Evolutionary conservation across 2,888 invertebrate genomes (phyloP).

Genomic region (Drosophila limbata): DNA sequence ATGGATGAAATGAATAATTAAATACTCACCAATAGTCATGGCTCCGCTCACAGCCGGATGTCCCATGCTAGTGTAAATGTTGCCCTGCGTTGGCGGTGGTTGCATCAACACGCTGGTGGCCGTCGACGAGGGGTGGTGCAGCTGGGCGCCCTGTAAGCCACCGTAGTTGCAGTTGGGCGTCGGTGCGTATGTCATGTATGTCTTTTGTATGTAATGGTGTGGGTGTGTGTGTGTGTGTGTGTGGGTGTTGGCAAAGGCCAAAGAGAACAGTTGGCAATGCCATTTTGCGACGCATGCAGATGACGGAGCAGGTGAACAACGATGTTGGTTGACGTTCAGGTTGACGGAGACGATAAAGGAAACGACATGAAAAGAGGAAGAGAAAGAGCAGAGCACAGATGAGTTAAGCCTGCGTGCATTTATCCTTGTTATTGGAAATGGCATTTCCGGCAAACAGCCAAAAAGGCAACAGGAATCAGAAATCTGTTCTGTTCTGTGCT

Average conservation of each 20-base stretch:
- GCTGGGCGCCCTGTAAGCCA: constrained; percentile 71
- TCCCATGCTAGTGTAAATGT: constrained; percentile 80
- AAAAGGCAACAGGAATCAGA: constrained; percentile 9
- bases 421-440: constrained; percentile 54
- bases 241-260: constrained; percentile 46
- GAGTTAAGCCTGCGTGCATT: constrained; percentile 61
- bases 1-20: constrained; percentile 21
- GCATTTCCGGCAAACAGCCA: constrained; percentile 18
- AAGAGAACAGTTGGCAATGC: constrained; percentile 51
- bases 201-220: constrained; percentile 57
- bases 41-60: constrained; percentile 78
- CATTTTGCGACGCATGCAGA: constrained; percentile 51
- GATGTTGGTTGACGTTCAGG: constrained; percentile 38
- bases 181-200: constrained; percentile 84
- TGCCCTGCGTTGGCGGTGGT: constrained; percentile 78
- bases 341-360: constrained; percentile 41
- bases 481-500: background rate
- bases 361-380: constrained; percentile 64
- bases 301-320: constrained; percentile 42
- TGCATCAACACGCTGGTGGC: constrained; percentile 84
- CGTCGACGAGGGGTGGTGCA: constrained; percentile 69
- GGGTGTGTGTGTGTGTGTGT: background rate
- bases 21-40: constrained; percentile 81
- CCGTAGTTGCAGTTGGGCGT: constrained; percentile 83
- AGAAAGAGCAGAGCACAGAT: constrained; percentile 25